A percentile compares a stretch with the other conserved stretches of the same genome.
Conservation (phyloP, 37 sponge, comb jelly and placozoan species). For the Ephydatia muelleri region DNA sequence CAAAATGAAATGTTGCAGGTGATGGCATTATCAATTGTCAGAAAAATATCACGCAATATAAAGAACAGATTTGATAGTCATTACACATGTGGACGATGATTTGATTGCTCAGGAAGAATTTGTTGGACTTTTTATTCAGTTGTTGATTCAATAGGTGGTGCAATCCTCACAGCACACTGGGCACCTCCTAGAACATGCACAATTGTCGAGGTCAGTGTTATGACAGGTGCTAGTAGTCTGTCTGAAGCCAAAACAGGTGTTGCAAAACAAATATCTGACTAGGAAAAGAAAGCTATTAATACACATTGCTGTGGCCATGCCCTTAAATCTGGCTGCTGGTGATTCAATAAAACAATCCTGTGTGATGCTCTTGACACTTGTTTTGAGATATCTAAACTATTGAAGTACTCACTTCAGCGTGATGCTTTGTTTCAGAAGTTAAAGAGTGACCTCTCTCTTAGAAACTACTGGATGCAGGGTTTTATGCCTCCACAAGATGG, state of each 20-base stretch:
- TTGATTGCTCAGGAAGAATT: constrained; percentile 42
- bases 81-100: constrained; percentile 37
- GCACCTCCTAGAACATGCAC: constrained; percentile 13
- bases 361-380: constrained; percentile 43
- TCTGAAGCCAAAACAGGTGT: constrained; percentile 39
- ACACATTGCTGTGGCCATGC: constrained; percentile 37
- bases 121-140: constrained; percentile 45
- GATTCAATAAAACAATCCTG: constrained; percentile 41
- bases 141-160: constrained; percentile 14
- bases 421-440: constrained; percentile 35
- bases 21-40: constrained; percentile 36
- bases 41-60: constrained; percentile 20
- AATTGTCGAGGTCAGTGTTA: constrained; percentile 67
- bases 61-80: constrained; percentile 42
- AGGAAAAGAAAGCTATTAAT: constrained; percentile 46
- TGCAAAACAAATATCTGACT: constrained; percentile 36
- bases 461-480: constrained; percentile 7
- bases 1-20: constrained; percentile 64
- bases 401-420: constrained; percentile 45
- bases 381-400: constrained; percentile 40
- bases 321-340: constrained; percentile 22
- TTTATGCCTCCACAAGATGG: constrained; percentile 43
- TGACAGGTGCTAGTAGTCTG: constrained; percentile 51
- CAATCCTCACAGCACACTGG: constrained; percentile 21
- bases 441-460: constrained; percentile 6